phyloP scores from a whole-genome alignment of 2,113 vertebrate species.

The Macroglossus sobrinus region DNA sequence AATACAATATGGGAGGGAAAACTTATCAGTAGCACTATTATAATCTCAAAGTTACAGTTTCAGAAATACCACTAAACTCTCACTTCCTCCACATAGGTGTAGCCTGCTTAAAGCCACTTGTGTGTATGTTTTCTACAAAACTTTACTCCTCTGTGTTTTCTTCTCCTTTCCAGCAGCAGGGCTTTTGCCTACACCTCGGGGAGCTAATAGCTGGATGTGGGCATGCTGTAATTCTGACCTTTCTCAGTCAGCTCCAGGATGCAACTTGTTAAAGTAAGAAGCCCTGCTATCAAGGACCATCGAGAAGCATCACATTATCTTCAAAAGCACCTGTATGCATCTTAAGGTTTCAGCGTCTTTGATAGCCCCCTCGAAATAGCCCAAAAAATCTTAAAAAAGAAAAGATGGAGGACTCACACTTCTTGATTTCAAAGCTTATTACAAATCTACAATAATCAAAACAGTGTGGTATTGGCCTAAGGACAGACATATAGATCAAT shows the following conservation, averaged over 20 bases:
- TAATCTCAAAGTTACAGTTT: not conserved
- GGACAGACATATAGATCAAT: not conserved
- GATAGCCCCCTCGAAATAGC: not conserved
- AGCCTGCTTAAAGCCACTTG: not conserved
- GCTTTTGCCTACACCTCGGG: not conserved
- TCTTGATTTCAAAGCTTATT: not conserved
- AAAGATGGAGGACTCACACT: not conserved
- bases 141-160: not conserved
- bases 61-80: not conserved
- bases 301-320: not conserved
- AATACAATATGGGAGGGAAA: not conserved
- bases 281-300: not conserved
- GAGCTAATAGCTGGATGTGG: not conserved
- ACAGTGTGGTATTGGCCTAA: not conserved
- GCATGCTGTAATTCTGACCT: not conserved
- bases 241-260: not conserved
- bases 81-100: not conserved
- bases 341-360: not conserved
- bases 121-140: not conserved
- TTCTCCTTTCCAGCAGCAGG: not conserved
- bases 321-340: not conserved
- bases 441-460: not conserved
- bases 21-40: not conserved
- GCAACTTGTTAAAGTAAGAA: not conserved
- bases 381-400: not conserved